These are phyloP conservation scores for Botrylloides violaceus DNA, from an alignment of 23 tunicate genomes.

Conservation along the genomic window DNA sequence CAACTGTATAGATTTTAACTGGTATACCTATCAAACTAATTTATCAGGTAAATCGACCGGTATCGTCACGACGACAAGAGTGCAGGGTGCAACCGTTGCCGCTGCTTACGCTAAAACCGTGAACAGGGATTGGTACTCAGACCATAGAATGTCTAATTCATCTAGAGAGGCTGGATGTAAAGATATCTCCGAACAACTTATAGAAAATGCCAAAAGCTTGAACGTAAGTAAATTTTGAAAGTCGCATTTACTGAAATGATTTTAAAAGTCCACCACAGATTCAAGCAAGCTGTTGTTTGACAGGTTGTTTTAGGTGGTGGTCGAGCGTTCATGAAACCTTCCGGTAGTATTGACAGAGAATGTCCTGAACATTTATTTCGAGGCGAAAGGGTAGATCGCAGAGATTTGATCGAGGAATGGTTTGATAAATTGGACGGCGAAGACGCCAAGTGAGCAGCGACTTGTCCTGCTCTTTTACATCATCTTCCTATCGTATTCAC, in stretches of 20 bases:
- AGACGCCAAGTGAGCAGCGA: constrained; percentile 24
- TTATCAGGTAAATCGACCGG: neutral
- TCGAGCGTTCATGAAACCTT: constrained; percentile 37
- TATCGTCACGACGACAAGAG: neutral
- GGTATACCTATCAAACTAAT: neutral
- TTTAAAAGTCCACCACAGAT: no score
- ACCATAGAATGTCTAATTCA: neutral
- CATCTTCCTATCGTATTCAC: neutral
- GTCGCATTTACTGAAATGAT: no score
- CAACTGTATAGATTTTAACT: no score
- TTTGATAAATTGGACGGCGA: neutral
- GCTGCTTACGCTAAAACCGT: neutral
- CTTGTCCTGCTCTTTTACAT: neutral
- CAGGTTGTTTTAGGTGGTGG: constrained; percentile 79
- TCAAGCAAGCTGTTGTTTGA: no score
- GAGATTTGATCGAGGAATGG: constrained; percentile 56
- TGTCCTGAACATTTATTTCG: neutral
- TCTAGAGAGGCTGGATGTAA: neutral
- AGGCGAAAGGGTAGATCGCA: constrained; percentile 24
- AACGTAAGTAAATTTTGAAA: neutral
- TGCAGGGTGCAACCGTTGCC: neutral
- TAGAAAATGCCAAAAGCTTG: neutral
- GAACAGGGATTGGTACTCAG: neutral
- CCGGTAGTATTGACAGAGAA: constrained; percentile 15
- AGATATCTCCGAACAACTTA: neutral